phyloP scores from a whole-genome alignment of 92 coral and sea anemone genomes.

The Hydrozoanthus gracilis region DNA sequence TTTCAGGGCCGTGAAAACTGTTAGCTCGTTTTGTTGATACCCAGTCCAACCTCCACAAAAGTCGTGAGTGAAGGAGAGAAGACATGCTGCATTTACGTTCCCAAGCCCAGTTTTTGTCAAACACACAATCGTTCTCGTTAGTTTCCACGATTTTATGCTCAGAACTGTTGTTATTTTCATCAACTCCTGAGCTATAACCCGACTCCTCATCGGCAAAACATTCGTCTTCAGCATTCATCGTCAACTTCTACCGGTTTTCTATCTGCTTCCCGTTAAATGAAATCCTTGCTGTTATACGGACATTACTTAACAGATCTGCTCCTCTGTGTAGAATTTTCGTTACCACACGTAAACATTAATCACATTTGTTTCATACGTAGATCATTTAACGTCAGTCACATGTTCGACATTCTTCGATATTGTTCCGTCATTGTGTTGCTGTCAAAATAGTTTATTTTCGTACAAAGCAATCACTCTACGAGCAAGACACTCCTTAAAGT shows the following conservation, averaged over 20 bases:
- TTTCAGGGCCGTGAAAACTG: background rate
- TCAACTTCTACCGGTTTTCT: background rate
- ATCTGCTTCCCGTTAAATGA: background rate
- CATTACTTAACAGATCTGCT: background rate
- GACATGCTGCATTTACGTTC: constrained; percentile 40
- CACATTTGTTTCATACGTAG: background rate
- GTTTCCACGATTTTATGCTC: background rate
- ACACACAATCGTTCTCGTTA: constrained; percentile 33
- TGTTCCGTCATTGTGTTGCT: background rate
- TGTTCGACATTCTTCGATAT: background rate
- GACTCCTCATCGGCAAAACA: constrained; percentile 45
- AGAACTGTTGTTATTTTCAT: background rate
- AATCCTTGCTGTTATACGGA: background rate
- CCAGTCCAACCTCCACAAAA: constrained; percentile 9
- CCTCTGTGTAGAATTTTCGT: background rate
- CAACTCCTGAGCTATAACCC: constrained; percentile 22
- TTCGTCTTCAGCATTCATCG: constrained; percentile 28
- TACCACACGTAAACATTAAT: background rate
- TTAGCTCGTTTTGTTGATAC: background rate
- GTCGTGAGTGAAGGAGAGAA: constrained; percentile 36
- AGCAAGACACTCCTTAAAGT: background rate
- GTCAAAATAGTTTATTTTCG: background rate
- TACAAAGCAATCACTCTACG: background rate
- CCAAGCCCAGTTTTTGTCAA: constrained; percentile 48
- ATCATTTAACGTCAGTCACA: background rate